Evolutionary conservation across 2,888 invertebrate genomes (phyloP), one percentile per base, ranked within the genome.

Genomic region (Eilema caniola): DNA sequence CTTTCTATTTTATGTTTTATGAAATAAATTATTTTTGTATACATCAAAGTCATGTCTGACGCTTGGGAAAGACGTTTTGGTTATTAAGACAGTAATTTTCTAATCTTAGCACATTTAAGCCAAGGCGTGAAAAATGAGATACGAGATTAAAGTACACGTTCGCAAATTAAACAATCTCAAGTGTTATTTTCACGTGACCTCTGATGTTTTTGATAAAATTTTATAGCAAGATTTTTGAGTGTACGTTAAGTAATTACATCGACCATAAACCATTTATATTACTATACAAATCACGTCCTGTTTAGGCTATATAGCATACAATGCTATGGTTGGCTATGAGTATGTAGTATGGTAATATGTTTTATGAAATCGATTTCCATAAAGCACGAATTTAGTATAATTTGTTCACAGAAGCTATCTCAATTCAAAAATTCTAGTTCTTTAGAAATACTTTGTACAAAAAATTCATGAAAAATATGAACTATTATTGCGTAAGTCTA

Each of bases 11-110:
- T n/a, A n/a, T n/a, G n/a, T n/a, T n/a, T n/a, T n/a, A n/a, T n/a
- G n/a, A n/a, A n/a, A n/a, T n/a, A n/a, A n/a, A n/a, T n/a, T n/a
- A n/a, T 25, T 20, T 25, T 20, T 28, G 28, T 64, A 62, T 47
- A 24, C 56, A 67, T 67, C 62, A 67, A 56, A 56, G 62, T 37
- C 62, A 56, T 31, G 53, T 61, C 61, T 67, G 53, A 62, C 31
- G 56, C 33, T 59, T 25, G 53, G 24, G 63, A 62, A 69, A 63
- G 57, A 25, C 28, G 41, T 57, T 57, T 57, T 31, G 41, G 28
- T 23, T 41, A 69, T 63, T 33, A 63, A 59, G 37, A 69, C 37
- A 57, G 57, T 69, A 57, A 63, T 69, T 69, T 69, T 69, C 63
- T 69, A 63, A 63, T 69, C 41, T 62, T 33, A 59, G 28, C 63